phyloP scores from a whole-genome alignment of 1,140 invertebrate species.

The Brachionus rubens region DNA sequence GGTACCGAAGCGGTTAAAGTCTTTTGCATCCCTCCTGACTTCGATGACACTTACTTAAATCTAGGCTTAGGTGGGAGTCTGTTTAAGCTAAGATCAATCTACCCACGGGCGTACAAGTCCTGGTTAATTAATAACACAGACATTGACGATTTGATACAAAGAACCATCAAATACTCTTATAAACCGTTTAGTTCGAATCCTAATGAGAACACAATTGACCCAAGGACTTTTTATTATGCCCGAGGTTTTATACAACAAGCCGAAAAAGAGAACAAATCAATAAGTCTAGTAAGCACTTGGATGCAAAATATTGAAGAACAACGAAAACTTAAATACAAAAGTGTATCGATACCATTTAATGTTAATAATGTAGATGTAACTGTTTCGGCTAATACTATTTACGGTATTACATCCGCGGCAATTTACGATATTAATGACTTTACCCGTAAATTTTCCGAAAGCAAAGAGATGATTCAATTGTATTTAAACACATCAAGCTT shows the following conservation, averaged over 20 bases:
- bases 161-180: constrained; percentile 53
- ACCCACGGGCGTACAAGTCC: constrained; percentile 47
- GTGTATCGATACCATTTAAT: constrained; percentile 53
- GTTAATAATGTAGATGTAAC: constrained; percentile 56
- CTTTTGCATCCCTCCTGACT: constrained; percentile 56
- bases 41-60: constrained; percentile 57
- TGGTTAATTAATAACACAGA: constrained; percentile 51
- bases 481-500: constrained; percentile 53
- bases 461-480: constrained; percentile 50
- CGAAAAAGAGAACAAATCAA: constrained; percentile 47
- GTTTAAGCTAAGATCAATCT: constrained; percentile 46
- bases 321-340: constrained; percentile 47
- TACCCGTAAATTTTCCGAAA: constrained; percentile 49
- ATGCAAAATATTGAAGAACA: constrained; percentile 52
- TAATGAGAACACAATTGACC: constrained; percentile 52
- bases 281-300: constrained; percentile 54
- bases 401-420: constrained; percentile 52
- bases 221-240: constrained; percentile 53
- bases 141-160: constrained; percentile 50
- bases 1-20: constrained; percentile 46
- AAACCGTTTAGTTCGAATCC: constrained; percentile 51
- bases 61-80: constrained; percentile 52
- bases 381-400: constrained; percentile 53
- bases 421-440: constrained; percentile 50
- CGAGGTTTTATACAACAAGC: constrained; percentile 51